phyloP scores from a whole-genome alignment of 2,888 invertebrate species.

The Drosophila niveifrons region DNA sequence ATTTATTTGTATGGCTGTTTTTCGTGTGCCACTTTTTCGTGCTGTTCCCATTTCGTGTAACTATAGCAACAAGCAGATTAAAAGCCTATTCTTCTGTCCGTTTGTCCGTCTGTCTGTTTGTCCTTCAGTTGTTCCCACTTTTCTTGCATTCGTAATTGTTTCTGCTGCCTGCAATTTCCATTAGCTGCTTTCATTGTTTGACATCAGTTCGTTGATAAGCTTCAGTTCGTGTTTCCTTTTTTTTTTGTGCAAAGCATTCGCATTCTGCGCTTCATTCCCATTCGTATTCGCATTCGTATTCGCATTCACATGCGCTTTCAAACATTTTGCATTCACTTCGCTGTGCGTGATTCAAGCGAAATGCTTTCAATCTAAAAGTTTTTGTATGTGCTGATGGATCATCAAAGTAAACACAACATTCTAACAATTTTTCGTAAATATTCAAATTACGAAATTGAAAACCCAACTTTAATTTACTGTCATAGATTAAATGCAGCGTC shows the following conservation, averaged over 20 bases:
- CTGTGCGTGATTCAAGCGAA: conserved; percentile 6
- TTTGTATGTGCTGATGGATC: too few species aligned
- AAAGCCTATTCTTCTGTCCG: conserved; percentile 10
- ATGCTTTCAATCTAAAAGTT: not conserved
- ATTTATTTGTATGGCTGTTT: not conserved
- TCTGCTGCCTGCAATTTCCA: conserved; percentile 46
- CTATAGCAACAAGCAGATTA: conserved; percentile 45
- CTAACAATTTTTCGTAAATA: too few species aligned
- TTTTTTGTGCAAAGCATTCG: not conserved
- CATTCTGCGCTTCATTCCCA: not conserved
- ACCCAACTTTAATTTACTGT: too few species aligned
- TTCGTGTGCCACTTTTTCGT: conserved; percentile 1
- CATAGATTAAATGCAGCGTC: too few species aligned
- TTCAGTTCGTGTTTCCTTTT: not conserved
- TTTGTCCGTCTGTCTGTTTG: not conserved
- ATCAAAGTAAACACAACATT: too few species aligned
- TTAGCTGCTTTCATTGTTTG: conserved; percentile 52
- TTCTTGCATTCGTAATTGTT: conserved; percentile 19
- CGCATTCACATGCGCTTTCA: conserved; percentile 23
- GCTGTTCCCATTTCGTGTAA: conserved; percentile 24
- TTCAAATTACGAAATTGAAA: too few species aligned
- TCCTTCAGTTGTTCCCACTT: conserved; percentile 2
- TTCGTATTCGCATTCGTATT: not conserved
- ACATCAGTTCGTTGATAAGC: conserved; percentile 45
- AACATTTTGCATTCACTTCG: conserved; percentile 32